Conservation (phyloP, 92 coral and sea anemone species). For the Phenganax subtilis region DNA sequence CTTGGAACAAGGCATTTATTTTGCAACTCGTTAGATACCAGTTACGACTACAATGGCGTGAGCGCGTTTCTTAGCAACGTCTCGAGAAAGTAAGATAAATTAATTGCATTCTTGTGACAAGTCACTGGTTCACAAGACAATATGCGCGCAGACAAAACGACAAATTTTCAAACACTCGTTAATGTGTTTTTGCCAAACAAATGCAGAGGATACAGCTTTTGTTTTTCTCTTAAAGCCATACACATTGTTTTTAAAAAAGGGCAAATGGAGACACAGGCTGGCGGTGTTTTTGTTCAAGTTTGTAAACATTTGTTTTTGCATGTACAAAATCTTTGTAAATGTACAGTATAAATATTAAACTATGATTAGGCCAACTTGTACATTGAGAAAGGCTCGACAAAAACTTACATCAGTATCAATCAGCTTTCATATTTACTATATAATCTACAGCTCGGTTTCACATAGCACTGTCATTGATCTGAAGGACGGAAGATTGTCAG, state of each 20-base stretch:
- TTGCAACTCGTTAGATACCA: not conserved
- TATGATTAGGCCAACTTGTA: too few species aligned
- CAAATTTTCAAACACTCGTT: not conserved
- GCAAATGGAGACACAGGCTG: too few species aligned
- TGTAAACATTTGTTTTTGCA: too few species aligned
- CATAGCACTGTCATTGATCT: too few species aligned
- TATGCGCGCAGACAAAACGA: not conserved
- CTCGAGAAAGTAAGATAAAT: not conserved
- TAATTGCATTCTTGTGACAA: constrained; percentile 14
- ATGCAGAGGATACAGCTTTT: not conserved
- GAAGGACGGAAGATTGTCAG: too few species aligned
- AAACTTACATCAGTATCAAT: too few species aligned
- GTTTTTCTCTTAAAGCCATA: not conserved
- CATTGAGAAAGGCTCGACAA: too few species aligned
- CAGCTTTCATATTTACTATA: too few species aligned
- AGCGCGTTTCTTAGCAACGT: constrained; percentile 2
- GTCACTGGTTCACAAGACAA: not conserved
- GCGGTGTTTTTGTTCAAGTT: too few species aligned
- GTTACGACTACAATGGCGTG: not conserved
- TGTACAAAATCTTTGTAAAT: too few species aligned
- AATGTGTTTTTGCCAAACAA: constrained; percentile 1
- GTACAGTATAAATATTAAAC: too few species aligned
- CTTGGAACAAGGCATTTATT: not conserved
- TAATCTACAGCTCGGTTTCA: too few species aligned
- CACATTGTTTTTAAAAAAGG: not conserved